Percentiles rank a stretch among this genome's conserved stretches.
These are phyloP conservation scores for Dicycla oo DNA, from an alignment of 2,888 invertebrate genomes.

Conservation along the genomic window DNA sequence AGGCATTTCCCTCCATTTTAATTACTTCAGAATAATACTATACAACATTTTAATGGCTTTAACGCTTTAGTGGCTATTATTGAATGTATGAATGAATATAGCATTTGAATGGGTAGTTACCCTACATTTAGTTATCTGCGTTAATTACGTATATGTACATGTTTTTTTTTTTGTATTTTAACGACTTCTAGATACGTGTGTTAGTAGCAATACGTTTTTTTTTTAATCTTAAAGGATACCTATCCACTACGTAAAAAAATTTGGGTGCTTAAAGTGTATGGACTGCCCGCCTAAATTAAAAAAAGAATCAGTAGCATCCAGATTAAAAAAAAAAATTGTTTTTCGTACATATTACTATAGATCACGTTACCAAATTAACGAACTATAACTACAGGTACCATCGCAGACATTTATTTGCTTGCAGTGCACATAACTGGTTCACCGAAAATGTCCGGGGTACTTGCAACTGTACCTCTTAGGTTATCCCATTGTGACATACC, in stretches of 20 bases:
- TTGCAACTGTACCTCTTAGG: too few species aligned
- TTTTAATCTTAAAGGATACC: too few species aligned
- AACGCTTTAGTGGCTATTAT: neutral
- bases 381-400: neutral
- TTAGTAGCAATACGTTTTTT: neutral
- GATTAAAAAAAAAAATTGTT: neutral
- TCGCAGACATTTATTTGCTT: too few species aligned
- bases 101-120: neutral
- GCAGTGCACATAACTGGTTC: too few species aligned
- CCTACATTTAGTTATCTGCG: neutral
- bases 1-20: conserved; percentile 30
- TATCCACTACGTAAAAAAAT: neutral
- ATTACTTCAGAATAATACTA: neutral
- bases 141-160: neutral
- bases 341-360: neutral
- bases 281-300: fast-evolving
- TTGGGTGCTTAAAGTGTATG: neutral
- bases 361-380: neutral
- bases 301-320: neutral
- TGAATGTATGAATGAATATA: neutral
- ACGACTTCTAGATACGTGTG: neutral
- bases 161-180: neutral
- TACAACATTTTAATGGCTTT: conserved; percentile 10
- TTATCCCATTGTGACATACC: neutral
- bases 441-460: too few species aligned